phyloP scores from a whole-genome alignment of 2,113 vertebrate genomes.

The Alligator mississippiensis region DNA sequence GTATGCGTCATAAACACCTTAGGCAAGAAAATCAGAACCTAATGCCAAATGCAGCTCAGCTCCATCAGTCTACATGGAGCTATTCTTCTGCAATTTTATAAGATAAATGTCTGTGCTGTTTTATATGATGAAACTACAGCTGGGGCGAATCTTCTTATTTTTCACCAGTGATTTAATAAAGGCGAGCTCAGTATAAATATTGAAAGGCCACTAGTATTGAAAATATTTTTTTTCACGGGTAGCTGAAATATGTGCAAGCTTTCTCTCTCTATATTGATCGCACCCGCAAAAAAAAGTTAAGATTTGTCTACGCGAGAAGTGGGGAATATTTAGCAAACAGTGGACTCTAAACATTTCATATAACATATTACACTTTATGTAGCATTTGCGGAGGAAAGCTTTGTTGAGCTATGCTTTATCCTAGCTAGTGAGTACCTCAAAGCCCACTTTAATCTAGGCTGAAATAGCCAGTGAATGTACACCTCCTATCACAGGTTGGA shows the following conservation, averaged over 20 bases:
- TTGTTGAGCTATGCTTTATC: conserved; percentile 30
- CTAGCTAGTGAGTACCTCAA: not conserved
- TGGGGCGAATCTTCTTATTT: conserved; percentile 80
- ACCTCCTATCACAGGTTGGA: not conserved
- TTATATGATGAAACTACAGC: conserved; percentile 81
- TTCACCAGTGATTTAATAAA: conserved; percentile 85
- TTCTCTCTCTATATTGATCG: conserved; percentile 74
- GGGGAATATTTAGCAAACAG: conserved; percentile 68
- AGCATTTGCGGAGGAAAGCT: conserved; percentile 15
- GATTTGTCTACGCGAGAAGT: conserved; percentile 69
- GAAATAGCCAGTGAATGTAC: conserved; percentile 31
- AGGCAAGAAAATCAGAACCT: conserved; percentile 78
- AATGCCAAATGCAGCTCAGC: conserved; percentile 72
- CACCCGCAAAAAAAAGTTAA: conserved; percentile 45
- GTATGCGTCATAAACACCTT: conserved; percentile 79
- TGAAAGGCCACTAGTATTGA: conserved; percentile 70
- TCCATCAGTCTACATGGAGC: conserved; percentile 76
- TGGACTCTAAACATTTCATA: conserved; percentile 51
- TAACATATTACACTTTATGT: conserved; percentile 9
- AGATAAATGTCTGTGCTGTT: conserved; percentile 80
- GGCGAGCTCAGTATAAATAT: conserved; percentile 82
- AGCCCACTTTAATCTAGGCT: conserved; percentile 18
- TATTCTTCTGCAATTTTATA: conserved; percentile 77
- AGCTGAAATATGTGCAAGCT: conserved; percentile 70
- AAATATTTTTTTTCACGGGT: conserved; percentile 58